phyloP scores from a whole-genome alignment of 2,888 invertebrate genomes.

The Drosophila mimetica region DNA sequence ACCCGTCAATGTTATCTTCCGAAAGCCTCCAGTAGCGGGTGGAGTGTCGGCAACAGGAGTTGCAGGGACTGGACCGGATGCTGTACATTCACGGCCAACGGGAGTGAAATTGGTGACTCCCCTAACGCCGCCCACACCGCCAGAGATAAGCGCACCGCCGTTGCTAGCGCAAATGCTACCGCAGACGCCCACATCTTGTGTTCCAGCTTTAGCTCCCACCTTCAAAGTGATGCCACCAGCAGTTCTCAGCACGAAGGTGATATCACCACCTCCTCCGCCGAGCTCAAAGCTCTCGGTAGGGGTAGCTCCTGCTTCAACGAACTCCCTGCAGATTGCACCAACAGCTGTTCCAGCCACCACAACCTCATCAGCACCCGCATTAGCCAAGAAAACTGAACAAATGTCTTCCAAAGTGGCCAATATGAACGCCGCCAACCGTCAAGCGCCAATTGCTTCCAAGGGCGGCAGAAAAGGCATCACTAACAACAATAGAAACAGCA shows the following conservation, averaged over 20 bases:
- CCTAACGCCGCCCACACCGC: conserved; percentile 57
- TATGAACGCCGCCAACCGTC: conserved; percentile 52
- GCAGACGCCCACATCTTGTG: conserved; percentile 34
- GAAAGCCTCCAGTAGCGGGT: conserved; percentile 64
- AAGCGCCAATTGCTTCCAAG: conserved; percentile 36
- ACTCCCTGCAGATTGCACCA: conserved; percentile 10
- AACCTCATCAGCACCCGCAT: conserved; percentile 23
- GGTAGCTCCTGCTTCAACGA: conserved; percentile 3
- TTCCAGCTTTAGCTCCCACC: conserved; percentile 39
- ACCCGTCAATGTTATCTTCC: conserved; percentile 83
- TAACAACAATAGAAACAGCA: conserved; percentile 28
- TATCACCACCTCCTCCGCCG: not conserved
- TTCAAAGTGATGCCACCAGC: conserved; percentile 21
- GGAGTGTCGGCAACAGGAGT: conserved; percentile 13
- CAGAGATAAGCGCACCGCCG: conserved; percentile 76
- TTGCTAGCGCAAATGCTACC: conserved; percentile 32
- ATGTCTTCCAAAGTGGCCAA: conserved; percentile 77
- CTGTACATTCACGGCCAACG: conserved; percentile 10
- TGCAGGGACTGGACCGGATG: conserved; percentile 18
- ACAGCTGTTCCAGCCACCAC: conserved; percentile 1
- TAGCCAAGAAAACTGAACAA: conserved; percentile 61
- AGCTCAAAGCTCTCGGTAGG: conserved; percentile 9
- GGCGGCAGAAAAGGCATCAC: conserved; percentile 50
- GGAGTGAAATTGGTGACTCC: conserved; percentile 52
- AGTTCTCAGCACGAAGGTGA: conserved; percentile 13